A percentile compares a stretch with the other conserved stretches of the same genome.
Evolutionary conservation across 2,113 vertebrate genomes (phyloP).

Genomic region (Azemiops feae): DNA sequence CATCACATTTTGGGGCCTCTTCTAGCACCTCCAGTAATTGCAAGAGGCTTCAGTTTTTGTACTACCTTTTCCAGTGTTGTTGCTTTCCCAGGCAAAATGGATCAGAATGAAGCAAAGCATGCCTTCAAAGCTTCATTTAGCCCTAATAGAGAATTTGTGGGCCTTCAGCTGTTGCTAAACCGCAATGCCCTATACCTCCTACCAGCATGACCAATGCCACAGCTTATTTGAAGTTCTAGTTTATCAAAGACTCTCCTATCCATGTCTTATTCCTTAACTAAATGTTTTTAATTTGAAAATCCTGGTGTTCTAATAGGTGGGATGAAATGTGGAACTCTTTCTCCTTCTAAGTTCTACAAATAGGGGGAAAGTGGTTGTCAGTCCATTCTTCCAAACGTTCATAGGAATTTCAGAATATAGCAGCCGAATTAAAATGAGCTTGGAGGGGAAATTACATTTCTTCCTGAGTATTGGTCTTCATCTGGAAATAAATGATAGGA

Average conservation of each 20-base stretch:
- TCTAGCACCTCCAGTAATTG: background rate
- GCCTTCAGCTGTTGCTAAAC: background rate
- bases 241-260: background rate
- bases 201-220: background rate
- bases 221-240: background rate
- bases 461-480: background rate
- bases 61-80: background rate
- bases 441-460: background rate
- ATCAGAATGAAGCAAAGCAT: background rate
- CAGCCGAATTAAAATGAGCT: background rate
- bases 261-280: background rate
- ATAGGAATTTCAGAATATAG: background rate
- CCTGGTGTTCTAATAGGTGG: background rate
- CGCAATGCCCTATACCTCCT: background rate
- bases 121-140: background rate
- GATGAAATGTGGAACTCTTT: background rate
- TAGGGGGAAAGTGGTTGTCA: background rate
- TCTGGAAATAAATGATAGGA: background rate
- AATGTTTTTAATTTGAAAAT: background rate
- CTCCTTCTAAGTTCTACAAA: background rate
- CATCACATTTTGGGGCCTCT: background rate
- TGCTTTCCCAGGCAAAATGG: background rate
- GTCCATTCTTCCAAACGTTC: background rate
- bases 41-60: background rate
- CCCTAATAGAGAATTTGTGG: background rate